These are phyloP conservation scores for Umimayanthus chanpuru DNA, from an alignment of 92 coral and sea anemone genomes.

Conservation along the genomic window DNA sequence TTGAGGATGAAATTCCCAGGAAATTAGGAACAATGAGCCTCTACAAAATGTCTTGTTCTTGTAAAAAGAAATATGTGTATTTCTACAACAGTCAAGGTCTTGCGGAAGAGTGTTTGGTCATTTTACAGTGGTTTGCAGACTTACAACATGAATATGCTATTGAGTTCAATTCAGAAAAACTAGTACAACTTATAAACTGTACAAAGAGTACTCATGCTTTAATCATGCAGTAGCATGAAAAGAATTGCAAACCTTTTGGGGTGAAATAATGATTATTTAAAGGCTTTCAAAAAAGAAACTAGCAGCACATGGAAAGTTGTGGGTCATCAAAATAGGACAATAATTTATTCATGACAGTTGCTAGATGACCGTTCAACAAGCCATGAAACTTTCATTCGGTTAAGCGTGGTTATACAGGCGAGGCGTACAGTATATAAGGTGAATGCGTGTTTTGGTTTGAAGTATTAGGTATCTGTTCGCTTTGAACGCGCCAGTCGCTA, in stretches of 20 bases:
- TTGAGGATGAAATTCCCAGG: too few species aligned
- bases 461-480: not conserved
- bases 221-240: not conserved
- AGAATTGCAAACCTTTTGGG: not conserved
- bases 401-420: constrained; percentile 20
- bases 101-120: too few species aligned
- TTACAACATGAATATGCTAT: not conserved
- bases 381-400: not conserved
- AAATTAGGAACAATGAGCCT: too few species aligned
- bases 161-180: not conserved
- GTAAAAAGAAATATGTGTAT: too few species aligned
- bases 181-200: too few species aligned
- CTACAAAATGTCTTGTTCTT: too few species aligned
- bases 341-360: not conserved
- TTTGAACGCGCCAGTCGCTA: not conserved
- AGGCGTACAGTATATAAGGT: not conserved
- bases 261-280: not conserved
- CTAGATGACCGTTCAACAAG: not conserved
- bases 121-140: not conserved
- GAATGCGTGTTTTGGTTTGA: not conserved
- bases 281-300: not conserved
- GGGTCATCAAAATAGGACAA: not conserved
- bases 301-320: not conserved
- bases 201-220: not conserved
- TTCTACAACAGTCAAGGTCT: too few species aligned